Conservation (phyloP, 2,113 vertebrate species). For the Cacatua alba region DNA sequence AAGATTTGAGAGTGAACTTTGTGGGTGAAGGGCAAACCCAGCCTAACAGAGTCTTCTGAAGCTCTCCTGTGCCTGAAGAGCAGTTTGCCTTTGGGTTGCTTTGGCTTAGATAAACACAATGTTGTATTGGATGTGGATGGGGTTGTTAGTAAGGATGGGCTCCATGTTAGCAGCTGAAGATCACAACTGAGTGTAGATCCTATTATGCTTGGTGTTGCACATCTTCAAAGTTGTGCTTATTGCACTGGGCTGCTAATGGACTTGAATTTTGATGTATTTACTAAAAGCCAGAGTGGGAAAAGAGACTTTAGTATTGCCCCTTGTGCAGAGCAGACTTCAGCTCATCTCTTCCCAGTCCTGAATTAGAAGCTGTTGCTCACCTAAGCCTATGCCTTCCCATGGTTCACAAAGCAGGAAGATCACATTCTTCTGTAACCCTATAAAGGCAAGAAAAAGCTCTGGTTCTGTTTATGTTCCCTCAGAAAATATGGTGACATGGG, state of each 20-base stretch:
- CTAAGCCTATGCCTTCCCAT: background rate
- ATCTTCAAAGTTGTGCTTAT: background rate
- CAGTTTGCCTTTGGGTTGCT: background rate
- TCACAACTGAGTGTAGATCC: background rate
- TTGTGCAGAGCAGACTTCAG: background rate
- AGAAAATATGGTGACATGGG: background rate
- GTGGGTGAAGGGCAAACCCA: background rate
- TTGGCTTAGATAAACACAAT: background rate
- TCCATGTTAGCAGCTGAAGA: background rate
- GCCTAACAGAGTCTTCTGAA: background rate
- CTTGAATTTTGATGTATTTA: background rate
- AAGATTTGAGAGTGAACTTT: background rate
- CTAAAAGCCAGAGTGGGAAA: background rate
- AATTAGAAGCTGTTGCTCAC: background rate
- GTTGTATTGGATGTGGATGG: background rate
- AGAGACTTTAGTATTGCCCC: background rate
- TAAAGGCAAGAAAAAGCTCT: background rate
- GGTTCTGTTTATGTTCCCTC: background rate
- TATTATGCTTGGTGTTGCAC: background rate
- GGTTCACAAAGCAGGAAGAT: background rate
- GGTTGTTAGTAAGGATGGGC: background rate
- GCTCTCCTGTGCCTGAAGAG: background rate
- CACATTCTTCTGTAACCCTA: background rate
- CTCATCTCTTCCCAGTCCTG: background rate
- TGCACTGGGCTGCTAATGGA: background rate